phyloP scores from a whole-genome alignment of 2,797 vertebrate species.

The Meriones psammophilus region DNA sequence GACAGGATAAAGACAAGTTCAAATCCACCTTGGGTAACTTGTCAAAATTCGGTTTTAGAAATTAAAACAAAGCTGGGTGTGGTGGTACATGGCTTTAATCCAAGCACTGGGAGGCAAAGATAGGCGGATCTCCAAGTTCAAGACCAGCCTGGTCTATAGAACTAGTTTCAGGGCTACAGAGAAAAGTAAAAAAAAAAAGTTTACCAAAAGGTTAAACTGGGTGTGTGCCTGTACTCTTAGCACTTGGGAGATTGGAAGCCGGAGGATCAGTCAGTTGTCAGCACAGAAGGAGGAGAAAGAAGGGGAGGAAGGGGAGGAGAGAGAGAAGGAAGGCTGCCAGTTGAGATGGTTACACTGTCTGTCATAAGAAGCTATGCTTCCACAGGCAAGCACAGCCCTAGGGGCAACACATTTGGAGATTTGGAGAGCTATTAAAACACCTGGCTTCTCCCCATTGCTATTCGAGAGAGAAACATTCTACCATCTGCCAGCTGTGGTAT shows the following conservation, averaged over 20 bases:
- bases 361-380: background rate
- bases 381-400: background rate
- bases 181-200: background rate
- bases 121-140: background rate
- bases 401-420: background rate
- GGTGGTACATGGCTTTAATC: background rate
- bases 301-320: too few relatives aligned
- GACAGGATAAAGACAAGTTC: background rate
- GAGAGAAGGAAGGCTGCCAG: background rate
- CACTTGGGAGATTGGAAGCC: background rate
- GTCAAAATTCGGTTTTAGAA: background rate
- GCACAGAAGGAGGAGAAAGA: background rate
- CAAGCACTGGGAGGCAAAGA: background rate
- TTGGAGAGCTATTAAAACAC: constrained; percentile 1
- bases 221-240: background rate
- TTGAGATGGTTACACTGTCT: background rate
- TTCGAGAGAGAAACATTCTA: background rate
- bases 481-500: background rate
- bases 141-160: background rate
- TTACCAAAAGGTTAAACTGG: background rate
- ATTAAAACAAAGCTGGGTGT: background rate
- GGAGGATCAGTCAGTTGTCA: background rate
- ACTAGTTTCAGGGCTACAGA: background rate
- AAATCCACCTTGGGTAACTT: background rate
- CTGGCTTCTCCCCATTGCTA: background rate